These are phyloP conservation scores for Anguilla rostrata DNA, from an alignment of 2,113 vertebrate species.

Conservation along the genomic window DNA sequence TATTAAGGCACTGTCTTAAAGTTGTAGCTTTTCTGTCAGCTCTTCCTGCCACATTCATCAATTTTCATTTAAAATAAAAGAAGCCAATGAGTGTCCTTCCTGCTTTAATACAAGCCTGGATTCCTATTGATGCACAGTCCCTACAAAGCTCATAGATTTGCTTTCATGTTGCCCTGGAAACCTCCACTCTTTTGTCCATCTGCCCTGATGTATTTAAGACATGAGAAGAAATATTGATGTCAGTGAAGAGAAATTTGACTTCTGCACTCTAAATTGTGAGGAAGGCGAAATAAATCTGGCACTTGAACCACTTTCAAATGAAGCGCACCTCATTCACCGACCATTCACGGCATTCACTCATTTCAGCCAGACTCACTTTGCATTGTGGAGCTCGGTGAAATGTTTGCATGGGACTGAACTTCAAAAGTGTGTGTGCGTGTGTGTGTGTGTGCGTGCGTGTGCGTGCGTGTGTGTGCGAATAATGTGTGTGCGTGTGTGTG, in stretches of 20 bases:
- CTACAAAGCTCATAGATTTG: slow-evolving; percentile 4
- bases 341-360: neutral
- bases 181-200: neutral
- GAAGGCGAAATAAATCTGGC: neutral
- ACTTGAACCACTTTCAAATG: neutral
- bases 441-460: too few species aligned
- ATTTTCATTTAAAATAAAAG: neutral
- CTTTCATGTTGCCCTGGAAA: slow-evolving; percentile 6
- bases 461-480: neutral
- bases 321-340: neutral
- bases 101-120: neutral
- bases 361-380: neutral
- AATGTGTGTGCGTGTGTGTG: too few species aligned
- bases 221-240: neutral
- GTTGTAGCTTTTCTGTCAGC: neutral
- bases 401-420: neutral
- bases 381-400: neutral
- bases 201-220: neutral
- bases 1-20: neutral
- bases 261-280: neutral
- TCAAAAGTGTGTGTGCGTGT: neutral
- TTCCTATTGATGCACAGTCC: neutral
- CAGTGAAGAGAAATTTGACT: neutral
- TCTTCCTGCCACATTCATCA: neutral
- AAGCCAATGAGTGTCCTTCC: neutral